A percentile compares a stretch with the other conserved stretches of the same genome.
phyloP scores from a whole-genome alignment of 2,888 invertebrate species.

The Oxyscelio sp. region DNA sequence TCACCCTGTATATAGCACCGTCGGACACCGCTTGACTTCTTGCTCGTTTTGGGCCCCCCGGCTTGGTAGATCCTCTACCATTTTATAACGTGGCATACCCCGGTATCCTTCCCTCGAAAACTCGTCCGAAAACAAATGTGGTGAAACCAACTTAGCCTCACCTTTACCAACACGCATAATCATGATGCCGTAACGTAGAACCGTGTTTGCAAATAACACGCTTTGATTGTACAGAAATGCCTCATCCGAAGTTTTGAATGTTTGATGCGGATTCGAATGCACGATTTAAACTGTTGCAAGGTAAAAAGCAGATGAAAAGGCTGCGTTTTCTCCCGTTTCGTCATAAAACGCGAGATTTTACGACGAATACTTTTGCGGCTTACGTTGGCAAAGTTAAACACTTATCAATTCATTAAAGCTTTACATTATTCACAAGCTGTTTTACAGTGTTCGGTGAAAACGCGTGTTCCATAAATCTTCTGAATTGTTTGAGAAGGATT shows the following conservation, averaged over 20 bases:
- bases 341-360: too few species aligned
- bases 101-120: constrained; percentile 70
- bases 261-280: too few species aligned
- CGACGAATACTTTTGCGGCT: too few species aligned
- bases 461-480: too few species aligned
- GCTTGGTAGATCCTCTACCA: constrained; percentile 80
- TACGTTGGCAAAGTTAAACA: too few species aligned
- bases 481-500: too few species aligned
- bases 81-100: constrained; percentile 79
- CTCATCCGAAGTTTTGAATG: not conserved
- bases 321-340: too few species aligned
- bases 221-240: not conserved
- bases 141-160: constrained; percentile 67
- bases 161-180: constrained; percentile 62
- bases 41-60: constrained; percentile 78
- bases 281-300: too few species aligned
- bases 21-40: constrained; percentile 75
- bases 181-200: constrained; percentile 28
- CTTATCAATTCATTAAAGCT: too few species aligned
- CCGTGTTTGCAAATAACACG: constrained; percentile 24
- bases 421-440: too few species aligned
- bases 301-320: too few species aligned
- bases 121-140: constrained; percentile 73
- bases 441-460: too few species aligned
- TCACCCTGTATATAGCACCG: constrained; percentile 76